Evolutionary conservation across 2,888 invertebrate genomes (phyloP).

Genomic region (Horisme vitalbata): DNA sequence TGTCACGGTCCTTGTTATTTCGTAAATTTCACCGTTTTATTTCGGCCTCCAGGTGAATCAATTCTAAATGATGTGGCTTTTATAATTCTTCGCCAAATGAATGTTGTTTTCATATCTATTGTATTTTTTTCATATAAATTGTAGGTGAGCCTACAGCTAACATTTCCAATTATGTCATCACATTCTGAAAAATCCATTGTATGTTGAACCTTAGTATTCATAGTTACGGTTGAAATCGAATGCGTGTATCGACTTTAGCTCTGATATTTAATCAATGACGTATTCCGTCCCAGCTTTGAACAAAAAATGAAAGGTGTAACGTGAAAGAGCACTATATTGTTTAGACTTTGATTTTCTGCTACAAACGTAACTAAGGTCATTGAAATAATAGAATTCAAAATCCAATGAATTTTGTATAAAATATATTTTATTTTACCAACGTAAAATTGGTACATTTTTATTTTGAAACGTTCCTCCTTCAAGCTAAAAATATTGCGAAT

Average conservation of each 20-base stretch:
- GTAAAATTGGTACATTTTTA: too few relatives aligned
- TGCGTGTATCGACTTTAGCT: conserved; percentile 16
- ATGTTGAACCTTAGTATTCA: conserved; percentile 19
- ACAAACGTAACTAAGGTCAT: too few relatives aligned
- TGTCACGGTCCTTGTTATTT: conserved; percentile 45
- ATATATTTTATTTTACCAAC: too few relatives aligned
- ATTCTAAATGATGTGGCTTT: conserved; percentile 49
- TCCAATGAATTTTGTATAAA: too few relatives aligned
- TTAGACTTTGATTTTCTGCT: too few relatives aligned
- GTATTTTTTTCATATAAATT: too few relatives aligned
- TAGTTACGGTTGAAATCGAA: conserved; percentile 17
- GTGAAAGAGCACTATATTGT: too few relatives aligned
- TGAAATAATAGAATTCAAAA: too few relatives aligned
- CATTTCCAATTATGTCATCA: conserved; percentile 39
- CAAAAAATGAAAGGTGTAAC: conserved; percentile 43
- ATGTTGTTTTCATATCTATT: conserved; percentile 35
- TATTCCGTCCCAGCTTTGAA: conserved; percentile 29
- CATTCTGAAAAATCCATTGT: conserved; percentile 10
- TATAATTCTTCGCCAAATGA: conserved; percentile 40
- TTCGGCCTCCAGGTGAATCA: conserved; percentile 32
- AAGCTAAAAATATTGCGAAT: too few relatives aligned
- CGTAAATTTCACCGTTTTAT: conserved; percentile 27
- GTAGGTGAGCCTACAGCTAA: conserved; percentile 29
- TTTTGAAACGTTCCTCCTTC: too few relatives aligned
- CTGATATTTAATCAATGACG: conserved; percentile 31